Evolutionary conservation across 2,113 vertebrate species (phyloP).

Genomic region (Scomber colias): DNA sequence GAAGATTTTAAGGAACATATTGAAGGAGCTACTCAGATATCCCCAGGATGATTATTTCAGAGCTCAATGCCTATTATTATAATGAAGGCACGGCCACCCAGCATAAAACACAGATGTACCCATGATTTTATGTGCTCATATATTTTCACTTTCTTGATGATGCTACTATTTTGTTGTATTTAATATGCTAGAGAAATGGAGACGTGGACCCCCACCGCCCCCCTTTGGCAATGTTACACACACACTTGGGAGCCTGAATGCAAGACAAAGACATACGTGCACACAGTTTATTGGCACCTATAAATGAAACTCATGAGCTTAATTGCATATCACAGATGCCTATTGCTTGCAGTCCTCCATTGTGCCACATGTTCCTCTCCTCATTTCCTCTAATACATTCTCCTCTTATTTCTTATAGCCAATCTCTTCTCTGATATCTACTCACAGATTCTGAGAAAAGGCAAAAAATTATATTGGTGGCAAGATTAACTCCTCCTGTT

Average conservation of each 20-base stretch:
- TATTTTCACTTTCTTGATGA: background rate
- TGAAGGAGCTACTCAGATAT: too few relatives aligned
- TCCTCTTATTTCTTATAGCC: background rate
- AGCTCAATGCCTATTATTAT: too few relatives aligned
- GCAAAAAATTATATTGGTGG: constrained; percentile 37
- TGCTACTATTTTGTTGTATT: background rate
- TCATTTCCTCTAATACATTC: constrained; percentile 33
- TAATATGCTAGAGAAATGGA: background rate
- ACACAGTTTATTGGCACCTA: constrained; percentile 13
- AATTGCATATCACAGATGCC: constrained; percentile 27
- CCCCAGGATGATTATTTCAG: too few relatives aligned
- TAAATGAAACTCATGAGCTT: constrained; percentile 35
- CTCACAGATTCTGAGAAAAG: constrained; percentile 12
- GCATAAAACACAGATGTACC: too few relatives aligned
- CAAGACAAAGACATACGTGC: background rate
- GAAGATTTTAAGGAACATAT: too few relatives aligned
- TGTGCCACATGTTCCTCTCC: constrained; percentile 18
- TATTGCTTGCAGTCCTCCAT: constrained; percentile 3
- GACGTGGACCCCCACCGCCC: background rate
- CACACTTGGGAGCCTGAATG: background rate
- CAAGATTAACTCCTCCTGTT: constrained; percentile 32
- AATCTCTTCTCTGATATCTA: constrained; percentile 30
- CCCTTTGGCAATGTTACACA: background rate
- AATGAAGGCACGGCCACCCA: too few relatives aligned
- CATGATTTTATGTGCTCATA: background rate